Evolutionary conservation across 2,797 vertebrate genomes (phyloP).

Genomic region (Coracias cyanogaster): DNA sequence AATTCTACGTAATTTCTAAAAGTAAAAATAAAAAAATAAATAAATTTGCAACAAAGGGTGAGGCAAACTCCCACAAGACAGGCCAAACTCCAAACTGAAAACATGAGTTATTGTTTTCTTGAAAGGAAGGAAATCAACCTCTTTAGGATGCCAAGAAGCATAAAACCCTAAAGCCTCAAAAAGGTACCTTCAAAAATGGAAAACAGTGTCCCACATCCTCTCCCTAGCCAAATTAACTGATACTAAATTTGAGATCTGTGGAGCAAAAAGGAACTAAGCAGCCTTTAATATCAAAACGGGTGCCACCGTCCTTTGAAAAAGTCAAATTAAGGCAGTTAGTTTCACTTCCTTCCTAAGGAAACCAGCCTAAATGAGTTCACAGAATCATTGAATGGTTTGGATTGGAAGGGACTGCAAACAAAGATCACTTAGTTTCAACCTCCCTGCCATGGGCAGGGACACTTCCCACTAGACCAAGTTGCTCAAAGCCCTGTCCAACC

Average conservation of each 20-base stretch:
- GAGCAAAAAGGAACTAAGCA: not conserved
- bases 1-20: not conserved
- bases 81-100: not conserved
- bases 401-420: too few species aligned
- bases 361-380: not conserved
- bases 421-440: too few species aligned
- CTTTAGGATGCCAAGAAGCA: not conserved
- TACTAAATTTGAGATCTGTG: not conserved
- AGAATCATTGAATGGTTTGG: too few species aligned
- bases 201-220: accelerated
- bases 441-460: too few species aligned
- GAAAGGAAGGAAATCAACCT: not conserved
- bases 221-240: not conserved
- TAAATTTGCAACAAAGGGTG: not conserved
- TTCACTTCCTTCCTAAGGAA: not conserved
- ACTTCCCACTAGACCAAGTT: too few species aligned
- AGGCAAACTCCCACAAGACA: not conserved
- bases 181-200: not conserved
- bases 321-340: not conserved
- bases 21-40: not conserved
- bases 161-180: not conserved
- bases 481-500: too few species aligned
- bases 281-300: not conserved
- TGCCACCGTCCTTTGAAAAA: not conserved
- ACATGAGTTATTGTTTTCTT: not conserved